Base-by-base conservation (phyloP, 2,888 invertebrate genomes). In the Dioctria rufipes region DNA sequence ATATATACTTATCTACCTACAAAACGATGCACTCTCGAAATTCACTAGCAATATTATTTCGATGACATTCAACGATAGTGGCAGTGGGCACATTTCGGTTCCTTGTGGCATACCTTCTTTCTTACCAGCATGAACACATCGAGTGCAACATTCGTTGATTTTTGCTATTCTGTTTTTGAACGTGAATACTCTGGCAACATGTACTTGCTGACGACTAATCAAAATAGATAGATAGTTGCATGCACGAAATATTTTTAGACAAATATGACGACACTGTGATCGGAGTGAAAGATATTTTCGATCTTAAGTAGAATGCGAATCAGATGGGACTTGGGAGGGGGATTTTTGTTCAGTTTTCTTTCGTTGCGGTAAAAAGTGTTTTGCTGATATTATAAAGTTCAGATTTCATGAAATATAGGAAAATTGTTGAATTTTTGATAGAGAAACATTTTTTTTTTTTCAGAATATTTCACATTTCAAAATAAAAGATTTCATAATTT, bases 161-260 rank as follows among this genome's bases (percentile, higher is more conserved):
- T n/a, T 54, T 54, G 25, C n/a, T 43, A 5, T 9, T n/a, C 58
- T 39, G 4, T 73, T 11, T 46, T 77, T 42, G 37, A 25, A 54
- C 40, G n/a, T 43, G 25, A 25, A 25, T 25, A 8, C 25, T 4
- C 39, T n/a, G 58, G 73, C 73, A 73, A 46, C 77, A 49, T 77
- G 77, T 77, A 77, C 63, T 63, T 63, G 63, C 77, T 77, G 77
- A 67, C 60, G 79, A 69, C 69, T 75, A 66, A 80, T 75, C 73
- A 80, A 75, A 80, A 80, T 80, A 80, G 73, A 80, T 80, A 80
- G 75, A 80, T 80, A 80, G 63, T 80, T 77, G 58, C 58, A 80
- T 80, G 77, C 67, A 67, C 58, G 65, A 75, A 80, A 80, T 80
- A 80, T 80, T 80, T 80, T 80, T 80, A 80, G 80, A 80, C 75